Conservation (phyloP, 53 echinoderm and acorn worm genomes). For the Astropecten irregularis region DNA sequence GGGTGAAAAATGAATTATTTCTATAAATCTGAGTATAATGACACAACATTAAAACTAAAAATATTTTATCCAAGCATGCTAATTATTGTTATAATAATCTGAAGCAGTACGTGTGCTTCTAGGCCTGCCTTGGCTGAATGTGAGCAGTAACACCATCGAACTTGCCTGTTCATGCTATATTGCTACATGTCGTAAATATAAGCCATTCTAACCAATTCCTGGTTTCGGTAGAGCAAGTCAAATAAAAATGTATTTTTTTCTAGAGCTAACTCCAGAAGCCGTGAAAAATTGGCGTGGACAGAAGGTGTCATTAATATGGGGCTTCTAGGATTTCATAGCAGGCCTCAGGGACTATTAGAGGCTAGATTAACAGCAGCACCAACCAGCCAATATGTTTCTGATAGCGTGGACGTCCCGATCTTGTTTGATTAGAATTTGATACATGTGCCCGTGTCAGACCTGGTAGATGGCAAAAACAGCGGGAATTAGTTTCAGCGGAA, state of each 20-base stretch:
- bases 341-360: constrained; percentile 29
- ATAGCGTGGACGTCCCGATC: not conserved
- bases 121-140: too few species aligned
- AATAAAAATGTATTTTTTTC: too few species aligned
- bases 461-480: not conserved
- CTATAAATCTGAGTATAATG: too few species aligned
- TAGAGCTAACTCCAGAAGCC: too few species aligned
- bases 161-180: not conserved
- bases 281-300: constrained; percentile 9
- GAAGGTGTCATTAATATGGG: constrained; percentile 23
- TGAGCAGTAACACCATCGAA: too few species aligned
- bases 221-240: too few species aligned
- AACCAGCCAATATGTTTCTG: not conserved
- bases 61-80: too few species aligned
- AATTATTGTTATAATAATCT: too few species aligned
- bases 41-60: too few species aligned
- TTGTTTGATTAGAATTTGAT: constrained; percentile 49
- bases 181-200: not conserved
- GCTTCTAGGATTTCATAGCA: constrained; percentile 9
- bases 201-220: too few species aligned
- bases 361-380: constrained; percentile 18
- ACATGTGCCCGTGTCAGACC: not conserved
- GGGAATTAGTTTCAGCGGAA: not conserved
- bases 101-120: too few species aligned
- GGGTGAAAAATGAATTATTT: too few species aligned